Base-by-base conservation (phyloP, 1,140 invertebrate genomes). In the Calliphora vicina region DNA sequence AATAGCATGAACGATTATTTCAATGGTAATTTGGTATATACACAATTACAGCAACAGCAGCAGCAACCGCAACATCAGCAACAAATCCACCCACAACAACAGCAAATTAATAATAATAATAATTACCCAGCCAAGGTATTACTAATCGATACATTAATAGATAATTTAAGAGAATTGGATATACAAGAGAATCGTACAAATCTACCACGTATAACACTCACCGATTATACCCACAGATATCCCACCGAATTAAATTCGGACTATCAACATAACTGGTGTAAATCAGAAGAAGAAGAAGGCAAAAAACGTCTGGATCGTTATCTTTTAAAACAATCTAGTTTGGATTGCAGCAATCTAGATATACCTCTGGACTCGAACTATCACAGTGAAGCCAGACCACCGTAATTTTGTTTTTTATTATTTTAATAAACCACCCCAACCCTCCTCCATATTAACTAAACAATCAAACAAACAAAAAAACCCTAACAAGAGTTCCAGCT, bases 141-240 rank as follows among this genome's bases (percentile, higher is more conserved):
- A 20, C 5, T 78, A 78, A 78, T 90, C 1, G 88, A 87, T 84
- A 86, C 88, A 80, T 86, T 90, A 27, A 90, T 90, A 76, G 88
- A 90, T 84, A 89, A 90, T 80, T 83, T 90, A 42, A 87, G 85
- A 73, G 84, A 89, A 42, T 84, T 90, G 57, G 86, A 86, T 35
- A 82, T 89, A 80, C 81, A 84, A 73, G 84, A 85, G 82, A 82
- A 82, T 67, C 72, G 72, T 45, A 20, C 74, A 73, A 83, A 76
- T 67, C 82, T 89, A 78, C 88, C 88, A 43, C 86, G 85, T 80
- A 90, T 90, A 15, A 89, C 87, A n/a, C 81, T 90, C 29, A 88
- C 87, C 29, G 88, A 90, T 43, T 23, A 73, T 42, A 82, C 42
- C 35, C 25, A 82, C 23, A 73, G 17, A 10, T 25, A 76, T 71